Evolutionary conservation across 2,797 vertebrate species (phyloP), one percentile per base, ranked within the genome.

Genomic region (Anguilla megastoma): DNA sequence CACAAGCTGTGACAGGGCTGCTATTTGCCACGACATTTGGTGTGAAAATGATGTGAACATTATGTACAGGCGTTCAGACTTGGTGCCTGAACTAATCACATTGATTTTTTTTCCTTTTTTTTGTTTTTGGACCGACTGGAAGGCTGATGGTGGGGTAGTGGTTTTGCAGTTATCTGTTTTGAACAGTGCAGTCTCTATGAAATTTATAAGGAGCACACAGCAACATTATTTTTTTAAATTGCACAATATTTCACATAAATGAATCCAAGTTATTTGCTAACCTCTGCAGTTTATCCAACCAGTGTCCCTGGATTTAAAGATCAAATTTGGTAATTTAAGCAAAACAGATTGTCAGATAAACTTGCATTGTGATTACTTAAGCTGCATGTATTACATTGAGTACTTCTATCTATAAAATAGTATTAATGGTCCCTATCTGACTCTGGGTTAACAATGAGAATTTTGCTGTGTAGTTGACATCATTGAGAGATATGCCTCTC

Each of bases 201-300:
- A 76, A 84, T 88, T 90, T 91, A 66, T 71, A 58, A 88, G 66
- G 48, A 90, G 89, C 90, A 87, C 63, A 1, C 60, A 74, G 63
- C 27, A 85, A 85, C 60, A 74, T 90, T 92, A 93, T 92, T 92
- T 9, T 93, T 94, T 92, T 45, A 45, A 54, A 91, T 90, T 90
- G 90, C 91, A 86, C 91, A 84, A 90, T 88, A 88, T 91, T 92
- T 92, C 89, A 92, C 93, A 92, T 91, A 90, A 92, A 92, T 90
- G 91, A 94, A 94, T 93, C 88, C 92, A 93, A 90, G 91, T 92
- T 92, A 90, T 95, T 95, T 93, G 92, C 94, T 91, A 94, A 89
- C 91, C 91, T 66, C 94, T 94, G 89, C 93, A 95, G 5, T 96
- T 96, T 96, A 92, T 91, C 95, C 95, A 95, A 95, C 93, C 71